Evolutionary conservation across 2,113 vertebrate genomes (phyloP), one percentile per base, ranked within the genome.

Genomic region (Limanda limanda): DNA sequence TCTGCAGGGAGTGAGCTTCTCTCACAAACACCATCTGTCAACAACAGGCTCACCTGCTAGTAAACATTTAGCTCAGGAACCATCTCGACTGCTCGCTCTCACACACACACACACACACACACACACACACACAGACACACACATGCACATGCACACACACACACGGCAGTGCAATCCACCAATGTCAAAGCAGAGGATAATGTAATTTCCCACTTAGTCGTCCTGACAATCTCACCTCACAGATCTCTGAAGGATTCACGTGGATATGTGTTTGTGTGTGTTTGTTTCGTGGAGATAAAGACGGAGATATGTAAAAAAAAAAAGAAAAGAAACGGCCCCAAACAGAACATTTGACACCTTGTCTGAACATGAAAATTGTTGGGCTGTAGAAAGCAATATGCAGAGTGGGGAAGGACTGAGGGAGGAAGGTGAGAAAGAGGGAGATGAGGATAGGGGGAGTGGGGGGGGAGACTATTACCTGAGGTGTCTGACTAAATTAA

Each of bases 1-100:
- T 95, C 95, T 95, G 95, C 93, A 92, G 95, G 95, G 95, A 95
- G 86, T 76, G 90, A 94, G 94, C 93, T 89, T 87, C 25, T 92
- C 93, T 95, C 90, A 67, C 94, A 94, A 96, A 94, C 95, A 95
- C 96, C 96, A 97, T 97, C 96, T 97, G 96, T 95, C 95, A 94
- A 90, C 93, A 94, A 95, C 95, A 95, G 93, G 91, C 89, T 95
- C 91, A 92, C 90, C 86, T 94, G 93, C 94, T 92, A 94, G 93
- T 91, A 94, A 92, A 89, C 94, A 94, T 94, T 95, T 95, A 94
- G 92, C 94, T 93, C 91, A 93, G 90, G 81, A 90, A 89, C 86
- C 85, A 83, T 88, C 85, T 82, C 65, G 48, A 68, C 67, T 61
- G 35, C 84, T 75, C 64, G 2, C 47, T 31, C 70, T 3, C 56